Evolutionary conservation across 2,797 vertebrate species (phyloP), one percentile per base, ranked within the genome.

Genomic region (Alectoris magna): DNA sequence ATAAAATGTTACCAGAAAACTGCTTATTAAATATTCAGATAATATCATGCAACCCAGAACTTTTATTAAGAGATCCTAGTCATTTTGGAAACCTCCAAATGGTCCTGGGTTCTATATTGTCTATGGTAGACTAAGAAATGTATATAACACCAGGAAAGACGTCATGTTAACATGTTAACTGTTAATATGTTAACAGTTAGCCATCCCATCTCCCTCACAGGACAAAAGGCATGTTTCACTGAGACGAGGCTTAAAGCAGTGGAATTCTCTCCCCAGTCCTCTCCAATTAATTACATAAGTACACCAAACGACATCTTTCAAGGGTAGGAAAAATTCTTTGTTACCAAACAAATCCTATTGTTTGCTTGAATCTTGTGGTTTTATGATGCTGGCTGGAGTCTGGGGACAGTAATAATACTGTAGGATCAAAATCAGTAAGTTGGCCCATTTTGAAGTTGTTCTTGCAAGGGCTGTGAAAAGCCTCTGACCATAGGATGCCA

Each of bases 281-380:
- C 9, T 34, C 27, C 19, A 29, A 27, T 59, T 71, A 82, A 88
- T 51, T 75, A 46, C 89, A 46, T 13, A 71, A 73, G 48, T 15
- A 66, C 44, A 80, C 69, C 66, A 87, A 85, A 86, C 53, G 59
- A 63, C 87, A 95, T 75, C 55, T 93, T 51, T 48, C 43, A 51
- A 70, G 24, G 67, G 10, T 81, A 64, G 63, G 79, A 84, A 90
- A 38, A 94, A 71, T 23, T 41, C 11, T 44, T 48, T 70, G 34
- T 39, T 59, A 72, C 70, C 73, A 59, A 84, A 80, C 63, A 66
- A 87, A 75, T 56, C 43, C 79, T 69, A 84, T 89, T 95, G 93
- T 96, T 87, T 56, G 59, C 31, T 55, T 49, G 59, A 87, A 86
- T 89, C 91, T 87, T 70, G 84, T 7, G 87, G 93, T 93, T 95